These are phyloP conservation scores for Anhinga rufa DNA, from an alignment of 2,113 vertebrate genomes.

Conservation along the genomic window DNA sequence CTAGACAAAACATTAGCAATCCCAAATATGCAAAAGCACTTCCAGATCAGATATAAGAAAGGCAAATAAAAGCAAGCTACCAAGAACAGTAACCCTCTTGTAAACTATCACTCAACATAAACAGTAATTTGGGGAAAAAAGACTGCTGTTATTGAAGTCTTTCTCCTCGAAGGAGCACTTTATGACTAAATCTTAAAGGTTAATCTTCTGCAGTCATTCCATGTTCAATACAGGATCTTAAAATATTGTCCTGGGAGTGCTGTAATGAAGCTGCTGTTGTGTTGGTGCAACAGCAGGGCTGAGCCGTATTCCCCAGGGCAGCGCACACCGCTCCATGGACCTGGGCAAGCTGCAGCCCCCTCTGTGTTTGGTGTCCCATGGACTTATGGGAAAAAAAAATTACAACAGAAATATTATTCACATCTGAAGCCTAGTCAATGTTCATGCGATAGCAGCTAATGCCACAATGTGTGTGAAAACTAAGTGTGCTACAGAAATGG, in stretches of 20 bases:
- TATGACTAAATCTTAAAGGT: neutral
- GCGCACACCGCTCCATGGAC: fast-evolving
- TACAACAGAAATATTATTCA: neutral
- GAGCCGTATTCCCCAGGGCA: neutral
- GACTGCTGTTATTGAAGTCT: neutral
- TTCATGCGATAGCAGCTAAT: neutral
- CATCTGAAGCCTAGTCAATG: neutral
- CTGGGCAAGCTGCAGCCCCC: neutral
- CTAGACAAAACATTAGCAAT: neutral
- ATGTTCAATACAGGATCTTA: neutral
- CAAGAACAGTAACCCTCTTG: neutral
- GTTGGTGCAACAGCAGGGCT: fast-evolving
- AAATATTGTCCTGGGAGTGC: neutral
- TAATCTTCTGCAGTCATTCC: neutral
- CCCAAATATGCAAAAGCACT: neutral
- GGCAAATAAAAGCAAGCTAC: neutral
- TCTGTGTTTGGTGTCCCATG: neutral
- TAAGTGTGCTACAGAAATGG: neutral
- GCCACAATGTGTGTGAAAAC: neutral
- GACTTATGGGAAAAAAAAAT: neutral
- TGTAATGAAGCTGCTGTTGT: neutral
- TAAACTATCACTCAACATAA: neutral
- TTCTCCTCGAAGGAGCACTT: neutral
- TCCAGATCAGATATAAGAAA: neutral
- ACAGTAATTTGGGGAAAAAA: neutral